phyloP scores from a whole-genome alignment of 2,797 vertebrate species.

The Eulemur coronatus region DNA sequence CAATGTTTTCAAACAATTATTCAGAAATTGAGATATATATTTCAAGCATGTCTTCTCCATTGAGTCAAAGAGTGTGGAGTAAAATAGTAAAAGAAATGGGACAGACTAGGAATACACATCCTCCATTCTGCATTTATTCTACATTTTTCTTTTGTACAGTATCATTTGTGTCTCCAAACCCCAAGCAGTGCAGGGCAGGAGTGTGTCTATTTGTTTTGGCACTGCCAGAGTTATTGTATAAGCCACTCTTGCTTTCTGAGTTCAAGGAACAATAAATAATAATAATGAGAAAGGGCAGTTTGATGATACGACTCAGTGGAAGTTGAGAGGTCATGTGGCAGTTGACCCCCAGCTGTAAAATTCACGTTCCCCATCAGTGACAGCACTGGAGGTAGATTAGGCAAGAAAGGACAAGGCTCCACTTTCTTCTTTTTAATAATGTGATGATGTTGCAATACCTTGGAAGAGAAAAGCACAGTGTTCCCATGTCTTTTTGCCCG shows the following conservation, averaged over 20 bases:
- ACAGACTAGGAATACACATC: neutral
- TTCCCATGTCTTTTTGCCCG: slow-evolving; percentile 61
- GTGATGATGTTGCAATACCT: slow-evolving; percentile 59
- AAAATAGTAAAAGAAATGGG: neutral
- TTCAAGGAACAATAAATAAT: slow-evolving; percentile 70
- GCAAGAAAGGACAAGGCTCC: slow-evolving; percentile 46
- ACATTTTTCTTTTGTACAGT: neutral
- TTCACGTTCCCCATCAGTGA: slow-evolving; percentile 76
- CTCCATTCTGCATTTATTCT: neutral
- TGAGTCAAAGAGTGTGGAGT: neutral
- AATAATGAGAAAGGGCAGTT: slow-evolving; percentile 57
- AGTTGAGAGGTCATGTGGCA: slow-evolving; percentile 35
- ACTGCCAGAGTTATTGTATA: slow-evolving; percentile 53
- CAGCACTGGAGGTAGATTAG: slow-evolving; percentile 68
- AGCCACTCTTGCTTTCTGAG: slow-evolving; percentile 42
- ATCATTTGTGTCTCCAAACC: slow-evolving; percentile 6
- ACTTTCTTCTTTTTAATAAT: slow-evolving; percentile 30
- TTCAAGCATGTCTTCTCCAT: neutral
- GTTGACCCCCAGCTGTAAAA: slow-evolving; percentile 63
- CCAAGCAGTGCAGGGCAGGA: neutral
- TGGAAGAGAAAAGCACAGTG: slow-evolving; percentile 67
- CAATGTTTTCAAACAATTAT: neutral
- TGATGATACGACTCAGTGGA: slow-evolving; percentile 53
- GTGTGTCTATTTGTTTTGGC: slow-evolving; percentile 59
- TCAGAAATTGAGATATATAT: neutral